These are phyloP conservation scores for Seira ritae DNA, from an alignment of 2,888 invertebrate species.

Conservation along the genomic window DNA sequence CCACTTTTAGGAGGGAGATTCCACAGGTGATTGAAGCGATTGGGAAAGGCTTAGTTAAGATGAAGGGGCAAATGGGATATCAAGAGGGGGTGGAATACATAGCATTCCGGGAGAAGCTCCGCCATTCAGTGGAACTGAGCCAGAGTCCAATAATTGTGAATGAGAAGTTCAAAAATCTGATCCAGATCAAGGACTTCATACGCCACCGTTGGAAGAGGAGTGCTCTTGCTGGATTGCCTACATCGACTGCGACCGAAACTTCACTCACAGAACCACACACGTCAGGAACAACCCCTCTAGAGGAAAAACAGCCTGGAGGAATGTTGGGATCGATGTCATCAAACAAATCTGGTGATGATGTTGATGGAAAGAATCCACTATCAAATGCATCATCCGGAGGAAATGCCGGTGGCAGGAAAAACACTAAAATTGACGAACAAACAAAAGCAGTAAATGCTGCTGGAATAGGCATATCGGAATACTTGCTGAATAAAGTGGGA, in stretches of 20 bases:
- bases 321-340: slow-evolving; percentile 9
- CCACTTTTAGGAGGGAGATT: not conserved
- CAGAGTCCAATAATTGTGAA: no score
- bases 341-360: slow-evolving; percentile 1
- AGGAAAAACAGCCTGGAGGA: not conserved
- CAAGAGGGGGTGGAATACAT: no score
- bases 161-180: slow-evolving; percentile 20
- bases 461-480: no score
- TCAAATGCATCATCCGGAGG: not conserved
- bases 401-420: not conserved
- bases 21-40: slow-evolving; percentile 8
- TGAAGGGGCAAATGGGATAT: not conserved
- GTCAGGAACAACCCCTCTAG: no score
- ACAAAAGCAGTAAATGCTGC: no score
- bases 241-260: not conserved
- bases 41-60: no score
- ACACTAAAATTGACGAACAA: no score
- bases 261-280: not conserved
- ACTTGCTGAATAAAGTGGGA: no score
- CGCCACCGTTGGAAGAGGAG: slow-evolving; percentile 48
- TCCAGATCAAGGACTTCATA: slow-evolving; percentile 37
- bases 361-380: not conserved
- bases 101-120: no score
- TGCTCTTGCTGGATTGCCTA: not conserved
- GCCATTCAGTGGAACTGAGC: no score